phyloP scores from a whole-genome alignment of 2,888 invertebrate species.

The Corythucha ciliata region DNA sequence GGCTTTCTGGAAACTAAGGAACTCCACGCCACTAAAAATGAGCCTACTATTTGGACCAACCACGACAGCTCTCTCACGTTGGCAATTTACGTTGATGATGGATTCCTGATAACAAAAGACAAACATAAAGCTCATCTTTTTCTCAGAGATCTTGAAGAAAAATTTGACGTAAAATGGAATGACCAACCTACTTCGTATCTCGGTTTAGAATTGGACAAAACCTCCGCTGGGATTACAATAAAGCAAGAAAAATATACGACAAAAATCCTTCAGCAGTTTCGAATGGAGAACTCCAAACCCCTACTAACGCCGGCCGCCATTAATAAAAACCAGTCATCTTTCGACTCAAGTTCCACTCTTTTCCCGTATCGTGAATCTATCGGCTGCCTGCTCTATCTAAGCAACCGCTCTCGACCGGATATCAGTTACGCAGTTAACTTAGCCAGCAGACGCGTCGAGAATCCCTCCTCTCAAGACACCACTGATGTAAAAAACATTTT shows the following conservation, averaged over 20 bases:
- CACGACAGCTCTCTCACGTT: conserved; percentile 18
- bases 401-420: not conserved
- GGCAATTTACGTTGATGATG: conserved; percentile 34
- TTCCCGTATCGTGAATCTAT: no score
- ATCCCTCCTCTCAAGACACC: not conserved
- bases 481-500: conserved; percentile 12
- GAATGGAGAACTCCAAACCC: conserved; percentile 28
- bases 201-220: conserved; percentile 27
- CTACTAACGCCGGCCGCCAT: conserved; percentile 16
- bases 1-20: conserved; percentile 19
- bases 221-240: conserved; percentile 15
- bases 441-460: not conserved
- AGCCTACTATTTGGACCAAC: conserved; percentile 27
- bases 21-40: conserved; percentile 10
- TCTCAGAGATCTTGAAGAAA: conserved; percentile 23
- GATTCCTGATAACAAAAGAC: conserved; percentile 26
- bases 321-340: no score
- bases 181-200: conserved; percentile 27
- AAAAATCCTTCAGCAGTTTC: conserved; percentile 26
- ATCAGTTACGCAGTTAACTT: not conserved
- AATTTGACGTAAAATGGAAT: conserved; percentile 32
- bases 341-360: no score
- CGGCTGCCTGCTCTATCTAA: conserved; percentile 2
- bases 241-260: conserved; percentile 25
- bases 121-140: conserved; percentile 25